Conservation (phyloP, 1,140 invertebrate species). For the Diachasma alloeum region DNA sequence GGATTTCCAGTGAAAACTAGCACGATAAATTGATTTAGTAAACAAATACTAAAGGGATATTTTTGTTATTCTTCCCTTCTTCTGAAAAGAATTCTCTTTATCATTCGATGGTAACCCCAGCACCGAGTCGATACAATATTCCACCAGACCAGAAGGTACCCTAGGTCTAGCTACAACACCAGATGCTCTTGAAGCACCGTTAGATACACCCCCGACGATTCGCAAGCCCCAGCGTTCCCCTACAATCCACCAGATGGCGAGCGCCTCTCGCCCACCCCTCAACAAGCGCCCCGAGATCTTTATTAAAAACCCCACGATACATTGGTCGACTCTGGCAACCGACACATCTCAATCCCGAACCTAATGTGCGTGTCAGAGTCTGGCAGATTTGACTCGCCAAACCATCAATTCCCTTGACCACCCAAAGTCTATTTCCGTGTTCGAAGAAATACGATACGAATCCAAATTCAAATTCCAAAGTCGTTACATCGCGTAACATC, state of each 20-base stretch:
- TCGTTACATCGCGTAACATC: background rate
- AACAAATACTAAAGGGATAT: no score
- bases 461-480: background rate
- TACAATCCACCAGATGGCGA: slow-evolving; percentile 40
- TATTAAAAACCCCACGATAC: background rate
- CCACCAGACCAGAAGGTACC: background rate
- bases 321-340: background rate
- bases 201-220: slow-evolving; percentile 17
- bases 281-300: background rate
- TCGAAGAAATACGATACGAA: no score
- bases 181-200: background rate
- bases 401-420: no score
- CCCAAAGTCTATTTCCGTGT: no score
- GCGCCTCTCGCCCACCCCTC: background rate
- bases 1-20: no score
- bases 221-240: slow-evolving; percentile 19
- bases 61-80: no score
- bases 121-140: no score
- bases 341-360: no score
- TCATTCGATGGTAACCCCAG: background rate
- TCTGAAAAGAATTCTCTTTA: background rate
- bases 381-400: no score
- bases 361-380: no score
- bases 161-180: no score
- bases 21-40: no score